Evolutionary conservation across 2,113 vertebrate genomes (phyloP).

Genomic region (Echinops telfairi): DNA sequence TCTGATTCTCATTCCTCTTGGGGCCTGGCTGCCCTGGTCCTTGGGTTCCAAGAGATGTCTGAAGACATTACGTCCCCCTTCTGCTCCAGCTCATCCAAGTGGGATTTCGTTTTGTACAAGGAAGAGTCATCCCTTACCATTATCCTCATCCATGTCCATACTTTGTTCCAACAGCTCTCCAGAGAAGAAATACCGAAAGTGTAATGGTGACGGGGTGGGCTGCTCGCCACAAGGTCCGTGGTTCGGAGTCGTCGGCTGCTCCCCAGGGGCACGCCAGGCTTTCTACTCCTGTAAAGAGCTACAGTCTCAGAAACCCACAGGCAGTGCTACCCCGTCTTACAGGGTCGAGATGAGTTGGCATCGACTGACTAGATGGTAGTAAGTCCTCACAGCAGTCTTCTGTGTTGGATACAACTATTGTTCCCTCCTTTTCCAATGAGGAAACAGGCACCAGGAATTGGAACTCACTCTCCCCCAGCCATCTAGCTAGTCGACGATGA

Average conservation of each 20-base stretch:
- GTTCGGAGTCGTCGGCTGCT: no score
- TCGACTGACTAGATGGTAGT: no score
- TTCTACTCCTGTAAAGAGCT: not conserved
- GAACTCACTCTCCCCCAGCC: not conserved
- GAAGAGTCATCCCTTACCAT: not conserved
- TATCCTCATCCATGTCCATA: not conserved
- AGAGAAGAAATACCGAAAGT: no score
- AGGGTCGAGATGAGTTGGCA: no score
- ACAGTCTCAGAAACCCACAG: no score
- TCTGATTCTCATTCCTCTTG: not conserved
- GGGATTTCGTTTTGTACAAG: conserved; percentile 28
- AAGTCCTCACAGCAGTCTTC: not conserved
- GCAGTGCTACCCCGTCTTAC: no score
- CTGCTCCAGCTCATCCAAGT: not conserved
- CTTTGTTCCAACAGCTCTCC: not conserved
- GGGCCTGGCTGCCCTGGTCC: not conserved
- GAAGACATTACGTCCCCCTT: not conserved
- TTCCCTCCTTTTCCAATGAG: not conserved
- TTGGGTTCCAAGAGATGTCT: not conserved
- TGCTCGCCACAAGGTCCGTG: no score
- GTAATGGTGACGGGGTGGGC: no score
- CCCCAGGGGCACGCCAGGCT: no score
- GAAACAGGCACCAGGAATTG: not conserved
- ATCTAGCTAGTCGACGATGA: not conserved
- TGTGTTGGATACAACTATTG: not conserved